Evolutionary conservation across 2,888 invertebrate species (phyloP), one percentile per base, ranked within the genome.

Genomic region (Agrochola macilenta): DNA sequence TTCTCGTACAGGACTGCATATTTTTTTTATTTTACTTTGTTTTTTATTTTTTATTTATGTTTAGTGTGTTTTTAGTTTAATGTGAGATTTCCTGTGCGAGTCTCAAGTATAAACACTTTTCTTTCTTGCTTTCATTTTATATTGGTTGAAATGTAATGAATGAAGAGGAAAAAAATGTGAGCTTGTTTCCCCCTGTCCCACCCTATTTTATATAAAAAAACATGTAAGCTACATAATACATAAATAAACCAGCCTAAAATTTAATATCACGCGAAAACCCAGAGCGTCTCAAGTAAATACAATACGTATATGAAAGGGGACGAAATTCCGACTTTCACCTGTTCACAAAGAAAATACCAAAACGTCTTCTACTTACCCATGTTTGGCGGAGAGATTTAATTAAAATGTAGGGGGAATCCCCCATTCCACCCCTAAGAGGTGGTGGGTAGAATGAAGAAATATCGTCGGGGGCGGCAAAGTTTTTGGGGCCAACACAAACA

Each of bases 361-460:
- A 94, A 92, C 91, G 91, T 93, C 91, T 93, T 94, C 92, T 91
- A 90, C 91, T 92, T 89, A 88, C 90, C 92, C 92, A 89, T 91
- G 92, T 93, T 93, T 91, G 90, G 90, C 87, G 86, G 92, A 94
- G 95, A 94, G 95, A 95, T 96, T 96, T 96, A 96, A 96, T 96
- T 96, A 96, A 96, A 96, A 96, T 93, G 92, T 91, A 92, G 92
- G 90, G 91, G 90, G 86, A 84, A 83, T 85, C 78, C 75, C 71
- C 71, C 81, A 80, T 68, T 69, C 81, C 69, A 76, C 70, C 71
- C 57, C 49, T 54, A 7, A 26, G 23, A 52, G 76, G 79, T 80
- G 78, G 82, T 89, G 89, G 84, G 80, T 71, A 71, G 92, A 90
- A 91, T 92, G 93, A 93, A 94, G 94, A 95, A 94, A 94, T 94